phyloP scores from a whole-genome alignment of 2,888 invertebrate species.

The Orthosia cruda region DNA sequence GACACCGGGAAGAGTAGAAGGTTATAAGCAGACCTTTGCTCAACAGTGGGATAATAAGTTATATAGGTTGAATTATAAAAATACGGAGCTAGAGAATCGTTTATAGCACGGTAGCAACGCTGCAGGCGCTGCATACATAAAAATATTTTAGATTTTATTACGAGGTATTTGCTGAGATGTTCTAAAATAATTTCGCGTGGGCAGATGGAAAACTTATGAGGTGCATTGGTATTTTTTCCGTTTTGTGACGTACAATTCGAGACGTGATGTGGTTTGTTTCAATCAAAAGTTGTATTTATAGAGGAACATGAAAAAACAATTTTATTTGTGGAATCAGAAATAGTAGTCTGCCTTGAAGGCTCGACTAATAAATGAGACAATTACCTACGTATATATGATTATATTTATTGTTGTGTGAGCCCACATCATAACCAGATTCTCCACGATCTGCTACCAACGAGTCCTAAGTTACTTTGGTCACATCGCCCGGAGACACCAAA shows the following conservation, averaged over 20 bases:
- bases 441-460: too few relatives aligned
- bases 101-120: not conserved
- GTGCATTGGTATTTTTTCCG: not conserved
- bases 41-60: too few relatives aligned
- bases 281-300: too few relatives aligned
- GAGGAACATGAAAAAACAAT: not conserved
- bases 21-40: too few relatives aligned
- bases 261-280: too few relatives aligned
- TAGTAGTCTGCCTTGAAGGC: not conserved
- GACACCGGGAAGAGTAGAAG: too few relatives aligned
- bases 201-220: not conserved
- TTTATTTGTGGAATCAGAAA: not conserved
- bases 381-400: too few relatives aligned
- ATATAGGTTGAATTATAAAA: too few relatives aligned
- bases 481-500: too few relatives aligned
- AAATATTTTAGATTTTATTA: not conserved
- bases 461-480: too few relatives aligned
- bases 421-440: too few relatives aligned
- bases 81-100: too few relatives aligned
- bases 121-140: constrained; percentile 5
- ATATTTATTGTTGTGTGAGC: not conserved
- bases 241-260: not conserved
- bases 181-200: constrained; percentile 35
- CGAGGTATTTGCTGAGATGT: not conserved
- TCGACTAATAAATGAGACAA: not conserved